Base-by-base conservation (phyloP, 2,797 vertebrate genomes). In the Pseudochirops cupreus region DNA sequence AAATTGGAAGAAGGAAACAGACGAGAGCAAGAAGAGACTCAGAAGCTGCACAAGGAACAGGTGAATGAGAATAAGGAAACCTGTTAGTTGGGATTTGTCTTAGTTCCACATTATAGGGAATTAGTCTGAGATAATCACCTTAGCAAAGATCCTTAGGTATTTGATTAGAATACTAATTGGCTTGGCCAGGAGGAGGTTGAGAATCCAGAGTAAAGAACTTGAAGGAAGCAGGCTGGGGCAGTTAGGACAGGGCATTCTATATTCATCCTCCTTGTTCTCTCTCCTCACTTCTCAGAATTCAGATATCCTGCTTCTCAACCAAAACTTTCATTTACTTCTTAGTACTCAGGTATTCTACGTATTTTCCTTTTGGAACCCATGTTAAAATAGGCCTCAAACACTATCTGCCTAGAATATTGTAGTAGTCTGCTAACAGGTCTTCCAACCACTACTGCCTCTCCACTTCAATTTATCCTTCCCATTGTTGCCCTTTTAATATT, bases 1-100 rank as follows among this genome's bases (percentile, higher is more conserved):
- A 98, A 97, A 33, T 90, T 97, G 90, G 98, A 98, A 92, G 98
- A 98, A 46, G 97, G 92, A 39, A 97, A 55, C 91, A 96, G 97
- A 39, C 94, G 92, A 54, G 97, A 98, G 4, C 96, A 96, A 58
- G 97, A 98, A 93, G 95, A 90, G n/a, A 93, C 94, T 33, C 94
- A 97, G 74, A 97, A 90, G 54, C 94, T 97, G 56, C 98, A 97
- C 90, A 94, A 97, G 91, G 96, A 97, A 39, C 97, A 98, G 98
- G 98, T 97, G 95, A 97, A 26, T 74, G 3, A 26, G 16, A 18
- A 28, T 33, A 28, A 39, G 62, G 31, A n/a, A 91, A 39, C 56
- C 46, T 46, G 7, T 12, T n/a, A 59, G 33, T 56, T 57, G 56
- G 39, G 46, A 39, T n/a, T 82, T 10, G 52, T 54, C 33, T 95